Percentiles rank a stretch among this genome's conserved stretches.
These are phyloP conservation scores for Sander vitreus DNA, from an alignment of 2,113 vertebrate species.

Conservation along the genomic window DNA sequence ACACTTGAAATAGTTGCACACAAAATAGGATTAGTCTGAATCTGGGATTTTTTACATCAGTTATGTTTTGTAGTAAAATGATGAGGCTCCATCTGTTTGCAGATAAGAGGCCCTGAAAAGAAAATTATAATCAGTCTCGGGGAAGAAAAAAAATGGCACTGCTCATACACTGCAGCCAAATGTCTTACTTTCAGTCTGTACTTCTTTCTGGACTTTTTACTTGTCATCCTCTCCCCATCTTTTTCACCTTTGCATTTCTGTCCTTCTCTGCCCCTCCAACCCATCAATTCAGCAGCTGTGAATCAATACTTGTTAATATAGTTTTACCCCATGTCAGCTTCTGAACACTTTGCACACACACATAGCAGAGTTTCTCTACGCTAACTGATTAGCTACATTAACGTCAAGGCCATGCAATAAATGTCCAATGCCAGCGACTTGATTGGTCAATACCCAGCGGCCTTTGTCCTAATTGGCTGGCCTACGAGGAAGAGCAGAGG, in stretches of 20 bases:
- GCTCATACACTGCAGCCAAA: conserved; percentile 52
- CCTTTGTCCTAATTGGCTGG: conserved; percentile 69
- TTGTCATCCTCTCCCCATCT: neutral
- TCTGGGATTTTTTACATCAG: conserved; percentile 34
- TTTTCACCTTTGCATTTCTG: conserved; percentile 21
- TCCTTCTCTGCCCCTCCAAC: conserved; percentile 28
- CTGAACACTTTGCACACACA: conserved; percentile 10
- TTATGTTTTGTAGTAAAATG: conserved; percentile 56
- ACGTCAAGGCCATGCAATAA: conserved; percentile 51
- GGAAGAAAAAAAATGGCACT: conserved; percentile 49
- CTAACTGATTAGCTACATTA: conserved; percentile 59
- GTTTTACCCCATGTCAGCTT: conserved; percentile 39
- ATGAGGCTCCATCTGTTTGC: conserved; percentile 61
- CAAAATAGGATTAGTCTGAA: conserved; percentile 35
- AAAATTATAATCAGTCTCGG: conserved; percentile 69
- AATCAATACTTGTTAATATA: conserved; percentile 60
- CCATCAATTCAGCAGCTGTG: conserved; percentile 32
- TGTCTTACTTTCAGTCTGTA: conserved; percentile 34
- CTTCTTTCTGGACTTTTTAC: neutral
- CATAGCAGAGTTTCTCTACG: conserved; percentile 1
- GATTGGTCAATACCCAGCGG: conserved; percentile 73
- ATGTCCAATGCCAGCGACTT: conserved; percentile 53
- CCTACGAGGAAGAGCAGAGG: conserved; percentile 51
- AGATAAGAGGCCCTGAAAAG: conserved; percentile 59
- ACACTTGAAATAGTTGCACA: conserved; percentile 34